Conservation (phyloP, 2,797 vertebrate species). For the Tarsius wallacei region DNA sequence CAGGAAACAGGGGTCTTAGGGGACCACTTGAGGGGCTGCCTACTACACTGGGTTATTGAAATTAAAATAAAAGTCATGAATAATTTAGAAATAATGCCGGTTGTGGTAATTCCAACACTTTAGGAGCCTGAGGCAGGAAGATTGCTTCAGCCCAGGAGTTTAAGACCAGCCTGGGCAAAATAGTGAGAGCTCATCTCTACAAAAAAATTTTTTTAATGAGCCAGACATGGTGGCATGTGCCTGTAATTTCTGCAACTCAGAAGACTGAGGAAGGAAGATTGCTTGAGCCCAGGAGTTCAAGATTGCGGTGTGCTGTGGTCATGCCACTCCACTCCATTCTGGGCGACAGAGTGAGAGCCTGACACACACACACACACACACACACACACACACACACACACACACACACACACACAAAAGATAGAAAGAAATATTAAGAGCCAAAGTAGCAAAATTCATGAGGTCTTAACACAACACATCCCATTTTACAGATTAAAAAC, state of each 20-base stretch:
- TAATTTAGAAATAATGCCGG: not conserved
- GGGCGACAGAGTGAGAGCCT: not conserved
- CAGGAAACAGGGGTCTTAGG: not conserved
- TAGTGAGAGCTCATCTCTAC: not conserved
- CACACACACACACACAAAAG: too few species aligned
- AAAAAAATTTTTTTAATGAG: not conserved
- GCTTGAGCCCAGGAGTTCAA: not conserved
- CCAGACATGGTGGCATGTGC: not conserved
- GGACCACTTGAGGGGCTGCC: not conserved
- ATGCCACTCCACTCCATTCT: not conserved
- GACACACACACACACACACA: too few species aligned
- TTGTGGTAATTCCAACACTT: not conserved
- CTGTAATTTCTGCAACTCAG: not conserved
- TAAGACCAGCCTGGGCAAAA: not conserved
- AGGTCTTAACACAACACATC: not conserved
- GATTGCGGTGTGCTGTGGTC: not conserved
- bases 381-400: too few species aligned
- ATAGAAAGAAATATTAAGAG: constrained; percentile 58
- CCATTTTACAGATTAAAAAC: constrained; percentile 50
- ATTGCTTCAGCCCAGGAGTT: not conserved
- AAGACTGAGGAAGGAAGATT: not conserved
- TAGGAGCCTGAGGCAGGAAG: not conserved
- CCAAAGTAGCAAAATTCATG: constrained; percentile 40
- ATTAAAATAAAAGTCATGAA: constrained; percentile 35
- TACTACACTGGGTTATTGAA: not conserved